A percentile compares a stretch with the other conserved stretches of the same genome.
These are phyloP conservation scores for Sebastes elongatus DNA, from an alignment of 2,797 vertebrate genomes.

Conservation along the genomic window DNA sequence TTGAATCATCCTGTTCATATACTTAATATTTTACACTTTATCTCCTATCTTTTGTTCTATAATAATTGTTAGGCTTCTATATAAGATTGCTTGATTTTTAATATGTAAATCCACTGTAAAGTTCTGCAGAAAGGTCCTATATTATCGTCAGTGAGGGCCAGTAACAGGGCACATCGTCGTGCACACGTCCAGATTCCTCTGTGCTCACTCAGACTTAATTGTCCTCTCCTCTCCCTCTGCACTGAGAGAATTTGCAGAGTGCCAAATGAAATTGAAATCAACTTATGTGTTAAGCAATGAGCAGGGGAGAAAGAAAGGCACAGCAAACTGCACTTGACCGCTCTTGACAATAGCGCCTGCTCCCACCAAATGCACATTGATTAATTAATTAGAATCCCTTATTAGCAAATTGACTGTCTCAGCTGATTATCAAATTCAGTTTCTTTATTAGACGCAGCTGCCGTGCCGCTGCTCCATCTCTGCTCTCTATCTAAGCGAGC, in stretches of 20 bases:
- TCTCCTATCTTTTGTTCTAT: neutral
- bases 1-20: neutral
- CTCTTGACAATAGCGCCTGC: slow-evolving; percentile 79
- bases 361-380: slow-evolving; percentile 83
- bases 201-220: slow-evolving; percentile 39
- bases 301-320: slow-evolving; percentile 40
- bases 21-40: neutral
- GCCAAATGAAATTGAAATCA: slow-evolving; percentile 72
- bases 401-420: slow-evolving; percentile 87
- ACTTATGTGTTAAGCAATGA: slow-evolving; percentile 58
- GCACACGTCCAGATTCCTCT: slow-evolving; percentile 1
- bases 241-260: slow-evolving; percentile 51
- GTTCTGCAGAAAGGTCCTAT: neutral
- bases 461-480: slow-evolving; percentile 25
- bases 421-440: slow-evolving; percentile 83
- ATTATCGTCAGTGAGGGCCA: neutral
- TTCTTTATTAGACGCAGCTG: slow-evolving; percentile 80
- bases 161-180: neutral
- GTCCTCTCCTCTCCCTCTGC: slow-evolving; percentile 26
- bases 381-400: slow-evolving; percentile 85
- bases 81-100: neutral
- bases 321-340: slow-evolving; percentile 81
- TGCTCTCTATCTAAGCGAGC: slow-evolving; percentile 30
- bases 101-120: neutral
- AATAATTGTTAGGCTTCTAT: neutral